Evolutionary conservation across 2,888 invertebrate species (phyloP).

Genomic region (Luperina testacea): DNA sequence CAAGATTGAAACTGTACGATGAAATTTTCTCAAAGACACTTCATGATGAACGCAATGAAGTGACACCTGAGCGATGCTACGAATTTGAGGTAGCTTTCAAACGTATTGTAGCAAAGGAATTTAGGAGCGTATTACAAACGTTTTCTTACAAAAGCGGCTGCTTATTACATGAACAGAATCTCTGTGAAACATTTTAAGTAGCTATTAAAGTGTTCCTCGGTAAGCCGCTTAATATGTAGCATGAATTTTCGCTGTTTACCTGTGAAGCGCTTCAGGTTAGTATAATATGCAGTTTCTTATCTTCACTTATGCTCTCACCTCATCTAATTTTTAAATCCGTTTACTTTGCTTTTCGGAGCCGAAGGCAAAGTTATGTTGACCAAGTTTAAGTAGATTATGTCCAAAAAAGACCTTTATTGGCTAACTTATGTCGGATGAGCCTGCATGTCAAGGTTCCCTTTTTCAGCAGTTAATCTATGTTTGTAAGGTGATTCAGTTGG

Average conservation of each 20-base stretch:
- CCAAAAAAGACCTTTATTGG: conserved; percentile 17
- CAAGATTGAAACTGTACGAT: neutral
- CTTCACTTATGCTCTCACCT: conserved; percentile 5
- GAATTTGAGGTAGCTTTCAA: conserved; percentile 41
- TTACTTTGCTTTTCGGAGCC: neutral
- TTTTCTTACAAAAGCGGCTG: conserved; percentile 48
- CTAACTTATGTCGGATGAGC: conserved; percentile 27
- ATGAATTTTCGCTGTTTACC: conserved; percentile 36
- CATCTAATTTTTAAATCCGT: conserved; percentile 32
- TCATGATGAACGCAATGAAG: conserved; percentile 34
- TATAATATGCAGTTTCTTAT: conserved; percentile 41
- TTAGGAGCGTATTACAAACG: conserved; percentile 50
- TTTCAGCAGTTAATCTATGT: conserved; percentile 19
- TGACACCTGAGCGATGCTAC: conserved; percentile 49
- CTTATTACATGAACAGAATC: conserved; percentile 44
- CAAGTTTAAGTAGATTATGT: conserved; percentile 13
- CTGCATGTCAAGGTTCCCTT: conserved; percentile 32
- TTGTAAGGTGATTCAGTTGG: conserved; percentile 19
- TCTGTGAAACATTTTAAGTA: conserved; percentile 40
- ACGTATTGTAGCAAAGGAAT: conserved; percentile 47
- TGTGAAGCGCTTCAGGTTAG: conserved; percentile 9
- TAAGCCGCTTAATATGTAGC: conserved; percentile 38
- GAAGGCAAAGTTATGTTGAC: neutral
- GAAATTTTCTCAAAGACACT: conserved; percentile 17
- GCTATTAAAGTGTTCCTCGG: conserved; percentile 31